These are phyloP conservation scores for Aegithalos caudatus DNA, from an alignment of 2,113 vertebrate species.

Conservation along the genomic window DNA sequence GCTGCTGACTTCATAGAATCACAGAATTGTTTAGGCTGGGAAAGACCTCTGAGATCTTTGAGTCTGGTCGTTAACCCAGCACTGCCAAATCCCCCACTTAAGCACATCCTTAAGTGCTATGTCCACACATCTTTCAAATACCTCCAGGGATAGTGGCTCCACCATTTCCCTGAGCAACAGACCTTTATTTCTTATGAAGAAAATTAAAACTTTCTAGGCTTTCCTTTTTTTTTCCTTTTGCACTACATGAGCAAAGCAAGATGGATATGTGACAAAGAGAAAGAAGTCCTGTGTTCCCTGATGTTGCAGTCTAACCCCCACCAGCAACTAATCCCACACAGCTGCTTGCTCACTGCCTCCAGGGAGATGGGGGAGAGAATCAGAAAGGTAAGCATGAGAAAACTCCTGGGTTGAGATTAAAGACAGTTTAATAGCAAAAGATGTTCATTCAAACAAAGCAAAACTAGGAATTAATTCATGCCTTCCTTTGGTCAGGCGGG, in stretches of 20 bases:
- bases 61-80: too few species aligned
- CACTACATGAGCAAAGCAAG: background rate
- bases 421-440: background rate
- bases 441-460: background rate
- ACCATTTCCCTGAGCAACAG: background rate
- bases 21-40: background rate
- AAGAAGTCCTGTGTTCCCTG: background rate
- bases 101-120: background rate
- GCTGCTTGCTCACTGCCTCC: rapidly evolving
- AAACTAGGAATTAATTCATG: background rate
- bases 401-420: background rate
- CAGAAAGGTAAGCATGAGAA: background rate
- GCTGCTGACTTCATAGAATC: background rate
- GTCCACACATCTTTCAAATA: background rate
- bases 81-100: background rate
- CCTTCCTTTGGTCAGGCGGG: background rate
- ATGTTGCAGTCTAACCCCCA: background rate
- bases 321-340: background rate
- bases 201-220: background rate
- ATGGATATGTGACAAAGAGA: background rate
- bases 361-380: background rate
- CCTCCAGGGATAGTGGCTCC: background rate
- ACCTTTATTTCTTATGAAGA: background rate
- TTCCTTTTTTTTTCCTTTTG: background rate
- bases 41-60: background rate